Percentiles rank a stretch among this genome's conserved stretches.
phyloP scores from a whole-genome alignment of 1,140 invertebrate genomes.

The Teleopsis dalmanni region DNA sequence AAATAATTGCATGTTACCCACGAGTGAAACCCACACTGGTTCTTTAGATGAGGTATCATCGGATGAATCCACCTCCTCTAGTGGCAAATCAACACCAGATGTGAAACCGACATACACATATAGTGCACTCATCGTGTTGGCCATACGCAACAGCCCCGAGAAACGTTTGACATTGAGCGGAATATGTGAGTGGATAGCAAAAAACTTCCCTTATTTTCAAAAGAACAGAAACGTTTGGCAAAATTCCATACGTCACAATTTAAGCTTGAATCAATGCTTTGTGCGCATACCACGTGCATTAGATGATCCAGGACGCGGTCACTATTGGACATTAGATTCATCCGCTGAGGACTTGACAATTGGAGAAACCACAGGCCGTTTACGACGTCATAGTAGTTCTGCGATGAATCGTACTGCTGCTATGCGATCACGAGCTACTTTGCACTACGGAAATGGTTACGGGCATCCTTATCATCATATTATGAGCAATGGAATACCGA shows the following conservation, averaged over 20 bases:
- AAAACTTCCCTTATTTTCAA: constrained; percentile 82
- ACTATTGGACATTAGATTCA: constrained; percentile 35
- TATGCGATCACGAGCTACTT: constrained; percentile 2
- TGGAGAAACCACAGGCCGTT: constrained; percentile 30
- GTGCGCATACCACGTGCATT: constrained; percentile 28
- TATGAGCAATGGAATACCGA: constrained; percentile 14
- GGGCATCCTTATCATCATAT: constrained; percentile 18
- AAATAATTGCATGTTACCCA: neutral
- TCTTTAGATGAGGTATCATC: neutral
- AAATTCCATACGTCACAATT: constrained; percentile 92
- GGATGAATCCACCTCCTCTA: neutral
- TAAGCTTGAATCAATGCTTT: constrained; percentile 46
- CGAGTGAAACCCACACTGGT: neutral
- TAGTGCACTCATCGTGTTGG: constrained; percentile 95
- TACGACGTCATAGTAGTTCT: constrained; percentile 20
- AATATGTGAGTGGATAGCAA: constrained; percentile 80
- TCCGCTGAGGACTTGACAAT: constrained; percentile 35
- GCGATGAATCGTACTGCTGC: constrained; percentile 9
- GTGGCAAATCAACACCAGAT: constrained; percentile 5
- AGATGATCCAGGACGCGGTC: constrained; percentile 35
- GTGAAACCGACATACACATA: constrained; percentile 65
- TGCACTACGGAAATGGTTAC: constrained; percentile 10
- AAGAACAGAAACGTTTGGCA: constrained; percentile 96
- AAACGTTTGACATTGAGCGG: constrained; percentile 79
- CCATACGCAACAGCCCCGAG: constrained; percentile 81